Base-by-base conservation (phyloP, 2,113 vertebrate species). In the Bungarus multicinctus region DNA sequence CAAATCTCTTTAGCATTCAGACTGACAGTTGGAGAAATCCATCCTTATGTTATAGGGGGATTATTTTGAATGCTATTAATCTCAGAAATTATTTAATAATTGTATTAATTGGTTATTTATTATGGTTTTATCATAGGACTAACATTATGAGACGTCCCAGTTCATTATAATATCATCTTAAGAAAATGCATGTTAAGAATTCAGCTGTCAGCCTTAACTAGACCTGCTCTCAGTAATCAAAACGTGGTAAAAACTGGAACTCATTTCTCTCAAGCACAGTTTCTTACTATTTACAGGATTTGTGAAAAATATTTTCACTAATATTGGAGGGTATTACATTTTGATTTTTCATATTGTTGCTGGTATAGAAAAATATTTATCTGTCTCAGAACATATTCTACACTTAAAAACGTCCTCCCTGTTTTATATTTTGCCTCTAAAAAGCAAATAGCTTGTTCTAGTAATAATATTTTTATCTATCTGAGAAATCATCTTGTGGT, bases 391-490 rank as follows among this genome's bases (percentile, higher is more conserved):
- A 16, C 20, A 88, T 53, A 74, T n/a, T 91, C 89, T 5, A 50
- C 58, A 58, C 27, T 60, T 89, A 87, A 52, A 87, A 58, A 30
- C 58, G 10, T 22, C 64, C 85, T 53, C 60, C 88, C 55, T 93
- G 89, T 88, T 91, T 91, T 93, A 53, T 81, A 43, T 30, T 91
- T 89, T 58, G 12, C 9, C 53, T 88, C 86, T 85, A 43, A 89
- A 81, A n/a, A 53, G 52, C 54, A 64, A 88, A 89, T 69, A 22
- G 5, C 27, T 54, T 45, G 81, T 53, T 85, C 16, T 64, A 14
- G 87, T 90, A 39, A 53, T 90, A 93, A 86, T 89, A 90, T 9
- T 90, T 90, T 81, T 91, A 81, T 53, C n/a, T 47, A 57, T 85
- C 50, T 55, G 34, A 93, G 58, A 54, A 57, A 60, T 93, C 85